Percentiles rank a stretch among this genome's conserved stretches.
Conservation (phyloP, 2,113 vertebrate genomes). For the Pangasianodon gigas region DNA sequence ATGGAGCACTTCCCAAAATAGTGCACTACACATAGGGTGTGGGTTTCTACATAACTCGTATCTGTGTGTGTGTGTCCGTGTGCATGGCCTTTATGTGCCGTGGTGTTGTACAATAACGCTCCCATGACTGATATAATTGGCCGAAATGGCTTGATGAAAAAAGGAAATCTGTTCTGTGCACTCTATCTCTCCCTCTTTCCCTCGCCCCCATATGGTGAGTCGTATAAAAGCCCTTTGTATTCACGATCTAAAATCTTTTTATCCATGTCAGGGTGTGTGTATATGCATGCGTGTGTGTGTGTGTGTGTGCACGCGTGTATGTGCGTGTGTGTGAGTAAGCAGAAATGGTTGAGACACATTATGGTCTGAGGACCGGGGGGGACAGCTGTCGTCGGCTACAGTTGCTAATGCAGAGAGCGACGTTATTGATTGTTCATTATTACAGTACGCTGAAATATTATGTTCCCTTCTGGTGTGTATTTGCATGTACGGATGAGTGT, state of each 20-base stretch:
- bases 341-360: slow-evolving; percentile 46
- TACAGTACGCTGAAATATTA: slow-evolving; percentile 59
- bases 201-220: slow-evolving; percentile 43
- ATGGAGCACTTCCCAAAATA: slow-evolving; percentile 24
- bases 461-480: slow-evolving; percentile 47
- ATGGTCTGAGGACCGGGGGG: slow-evolving; percentile 40
- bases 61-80: not conserved
- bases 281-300: slow-evolving; percentile 32
- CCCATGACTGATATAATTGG: slow-evolving; percentile 47
- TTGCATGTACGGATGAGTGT: slow-evolving; percentile 60
- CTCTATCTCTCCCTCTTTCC: slow-evolving; percentile 12
- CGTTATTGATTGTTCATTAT: slow-evolving; percentile 57
- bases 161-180: slow-evolving; percentile 43
- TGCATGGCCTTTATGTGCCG: slow-evolving; percentile 26
- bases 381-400: slow-evolving; percentile 56
- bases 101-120: slow-evolving; percentile 24
- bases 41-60: slow-evolving; percentile 14
- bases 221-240: slow-evolving; percentile 55
- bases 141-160: slow-evolving; percentile 39
- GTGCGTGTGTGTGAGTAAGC: slow-evolving; percentile 37
- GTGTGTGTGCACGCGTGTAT: slow-evolving; percentile 23
- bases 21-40: slow-evolving; percentile 24
- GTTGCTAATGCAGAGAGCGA: slow-evolving; percentile 56
- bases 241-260: slow-evolving; percentile 49
- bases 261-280: slow-evolving; percentile 40